Percentiles rank a stretch among this genome's conserved stretches.
Conservation (phyloP, 2,797 vertebrate species). For the Amblyopsis hoosieri region DNA sequence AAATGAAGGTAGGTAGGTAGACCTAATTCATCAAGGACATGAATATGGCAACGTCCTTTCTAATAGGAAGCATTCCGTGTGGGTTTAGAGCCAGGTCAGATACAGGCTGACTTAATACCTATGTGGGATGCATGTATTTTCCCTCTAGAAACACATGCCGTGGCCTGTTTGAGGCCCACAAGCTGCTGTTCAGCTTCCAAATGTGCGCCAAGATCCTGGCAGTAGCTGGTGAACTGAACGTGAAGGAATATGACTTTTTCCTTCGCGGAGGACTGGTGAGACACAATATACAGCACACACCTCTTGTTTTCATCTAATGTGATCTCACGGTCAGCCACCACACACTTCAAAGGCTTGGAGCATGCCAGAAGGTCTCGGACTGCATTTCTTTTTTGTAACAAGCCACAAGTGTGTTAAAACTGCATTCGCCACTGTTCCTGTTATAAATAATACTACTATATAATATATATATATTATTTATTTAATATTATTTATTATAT, state of each 20-base stretch:
- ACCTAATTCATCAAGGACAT: no score
- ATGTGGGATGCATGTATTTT: background rate
- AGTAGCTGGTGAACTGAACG: constrained; percentile 82
- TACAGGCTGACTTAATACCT: background rate
- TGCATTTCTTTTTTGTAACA: background rate
- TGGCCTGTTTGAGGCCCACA: constrained; percentile 88
- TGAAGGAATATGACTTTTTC: constrained; percentile 90
- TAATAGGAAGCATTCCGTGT: no score
- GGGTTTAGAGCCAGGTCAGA: background rate
- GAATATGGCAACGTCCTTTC: no score
- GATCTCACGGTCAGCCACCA: background rate
- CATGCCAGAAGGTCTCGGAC: background rate
- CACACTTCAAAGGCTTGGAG: constrained; percentile 8
- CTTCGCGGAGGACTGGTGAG: constrained; percentile 88
- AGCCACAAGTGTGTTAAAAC: no score
- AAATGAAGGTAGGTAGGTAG: no score
- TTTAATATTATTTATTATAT: no score
- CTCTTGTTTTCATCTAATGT: background rate
- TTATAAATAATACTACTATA: no score
- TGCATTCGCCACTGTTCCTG: no score
- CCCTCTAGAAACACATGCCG: constrained; percentile 83
- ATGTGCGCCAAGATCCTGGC: constrained; percentile 90
- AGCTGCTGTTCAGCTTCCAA: constrained; percentile 91
- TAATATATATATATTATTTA: no score
- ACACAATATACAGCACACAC: constrained; percentile 6